Conservation (phyloP, 2,113 vertebrate genomes). For the Hymenochirus boettgeri region DNA sequence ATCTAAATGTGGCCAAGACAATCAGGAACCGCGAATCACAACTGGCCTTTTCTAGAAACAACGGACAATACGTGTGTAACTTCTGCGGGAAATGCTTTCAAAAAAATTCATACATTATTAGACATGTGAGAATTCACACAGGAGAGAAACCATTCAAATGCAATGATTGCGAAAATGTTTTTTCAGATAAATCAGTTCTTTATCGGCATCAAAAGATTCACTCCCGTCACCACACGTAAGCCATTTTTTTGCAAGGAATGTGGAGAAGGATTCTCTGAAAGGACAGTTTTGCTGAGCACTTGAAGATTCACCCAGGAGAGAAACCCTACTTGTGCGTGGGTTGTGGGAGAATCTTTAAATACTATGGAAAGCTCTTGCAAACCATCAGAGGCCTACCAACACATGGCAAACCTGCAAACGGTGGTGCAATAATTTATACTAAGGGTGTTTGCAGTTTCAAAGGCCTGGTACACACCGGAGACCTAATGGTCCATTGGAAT, state of each 20-base stretch:
- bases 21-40: no score
- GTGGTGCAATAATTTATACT: no score
- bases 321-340: conserved; percentile 58
- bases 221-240: conserved; percentile 20
- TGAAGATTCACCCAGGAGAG: conserved; percentile 42
- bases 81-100: conserved; percentile 22
- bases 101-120: conserved; percentile 9
- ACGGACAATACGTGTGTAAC: not conserved
- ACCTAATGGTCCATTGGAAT: no score
- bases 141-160: conserved; percentile 72
- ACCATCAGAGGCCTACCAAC: not conserved
- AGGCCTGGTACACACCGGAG: no score
- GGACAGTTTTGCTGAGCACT: not conserved
- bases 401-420: no score
- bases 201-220: conserved; percentile 5
- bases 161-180: conserved; percentile 58
- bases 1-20: no score
- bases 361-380: conserved; percentile 34
- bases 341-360: conserved; percentile 60
- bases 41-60: no score
- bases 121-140: conserved; percentile 46
- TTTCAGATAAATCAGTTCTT: conserved; percentile 6
- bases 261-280: not conserved
- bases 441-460: no score
- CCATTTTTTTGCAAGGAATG: not conserved